Evolutionary conservation across 2,113 vertebrate genomes (phyloP).

Genomic region (Chionodraco myersi): DNA sequence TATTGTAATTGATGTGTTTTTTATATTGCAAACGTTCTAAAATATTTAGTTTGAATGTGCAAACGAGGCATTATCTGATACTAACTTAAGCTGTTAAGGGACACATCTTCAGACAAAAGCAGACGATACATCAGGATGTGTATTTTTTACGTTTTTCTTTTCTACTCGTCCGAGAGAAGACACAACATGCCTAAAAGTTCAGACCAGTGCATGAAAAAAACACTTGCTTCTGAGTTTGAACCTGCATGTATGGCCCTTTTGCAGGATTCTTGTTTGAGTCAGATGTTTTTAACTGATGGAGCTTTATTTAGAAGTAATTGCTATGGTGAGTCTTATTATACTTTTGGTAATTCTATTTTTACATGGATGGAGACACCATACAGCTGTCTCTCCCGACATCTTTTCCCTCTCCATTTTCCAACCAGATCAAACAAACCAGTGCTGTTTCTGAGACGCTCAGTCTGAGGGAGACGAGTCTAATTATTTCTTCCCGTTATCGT

Average conservation of each 20-base stretch:
- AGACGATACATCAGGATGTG: no score
- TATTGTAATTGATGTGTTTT: no score
- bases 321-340: no score
- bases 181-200: no score
- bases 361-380: conserved; percentile 3
- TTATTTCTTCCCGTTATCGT: conserved; percentile 57
- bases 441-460: conserved; percentile 33
- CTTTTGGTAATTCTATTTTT: background rate
- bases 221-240: background rate
- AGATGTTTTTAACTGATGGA: background rate
- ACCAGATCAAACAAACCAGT: conserved; percentile 16
- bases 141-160: no score
- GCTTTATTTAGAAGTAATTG: background rate
- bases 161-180: no score
- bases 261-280: background rate
- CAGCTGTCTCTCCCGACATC: conserved; percentile 4
- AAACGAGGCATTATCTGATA: no score
- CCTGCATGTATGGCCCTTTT: background rate
- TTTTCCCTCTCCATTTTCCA: conserved; percentile 11
- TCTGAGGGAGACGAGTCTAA: conserved; percentile 48
- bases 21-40: no score
- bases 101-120: no score
- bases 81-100: no score
- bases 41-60: no score
- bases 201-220: no score